Conservation (phyloP, 2,888 invertebrate species). For the Teinopalpus imperialis region DNA sequence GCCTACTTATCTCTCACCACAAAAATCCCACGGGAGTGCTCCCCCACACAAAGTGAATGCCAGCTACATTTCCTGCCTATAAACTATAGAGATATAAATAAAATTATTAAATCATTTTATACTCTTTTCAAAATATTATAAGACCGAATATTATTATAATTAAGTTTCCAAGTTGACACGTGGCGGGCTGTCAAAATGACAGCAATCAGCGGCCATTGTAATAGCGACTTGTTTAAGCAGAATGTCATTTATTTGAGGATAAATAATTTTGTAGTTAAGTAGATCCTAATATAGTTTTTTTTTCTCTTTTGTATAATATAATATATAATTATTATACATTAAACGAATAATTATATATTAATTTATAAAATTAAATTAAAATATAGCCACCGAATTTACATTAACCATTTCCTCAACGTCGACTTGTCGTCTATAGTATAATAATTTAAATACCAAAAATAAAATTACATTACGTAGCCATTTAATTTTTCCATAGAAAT, state of each 20-base stretch:
- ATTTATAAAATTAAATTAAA: too few species aligned
- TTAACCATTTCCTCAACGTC: too few species aligned
- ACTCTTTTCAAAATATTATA: slow-evolving; percentile 2
- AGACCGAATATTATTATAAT: slow-evolving; percentile 6
- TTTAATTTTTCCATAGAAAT: too few species aligned
- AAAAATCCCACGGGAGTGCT: slow-evolving; percentile 31
- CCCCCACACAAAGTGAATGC: slow-evolving; percentile 23
- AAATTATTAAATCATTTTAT: slow-evolving; percentile 3
- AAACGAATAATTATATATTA: too few species aligned
- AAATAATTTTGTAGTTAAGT: too few species aligned
- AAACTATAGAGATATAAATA: slow-evolving; percentile 20
- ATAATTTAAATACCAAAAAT: too few species aligned
- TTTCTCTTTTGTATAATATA: too few species aligned
- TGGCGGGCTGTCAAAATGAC: slow-evolving; percentile 34
- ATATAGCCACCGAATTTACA: too few species aligned
- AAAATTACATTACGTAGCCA: too few species aligned
- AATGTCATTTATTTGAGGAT: not conserved
- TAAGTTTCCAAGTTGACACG: slow-evolving; percentile 27
- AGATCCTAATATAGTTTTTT: too few species aligned
- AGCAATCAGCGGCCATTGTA: slow-evolving; percentile 43
- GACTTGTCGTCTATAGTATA: too few species aligned
- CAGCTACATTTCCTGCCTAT: slow-evolving; percentile 29
- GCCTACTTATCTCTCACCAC: slow-evolving; percentile 36
- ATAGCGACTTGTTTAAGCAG: slow-evolving; percentile 20
- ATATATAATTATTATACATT: too few species aligned